phyloP scores from a whole-genome alignment of 2,888 invertebrate species.

The Stenurella melanura region DNA sequence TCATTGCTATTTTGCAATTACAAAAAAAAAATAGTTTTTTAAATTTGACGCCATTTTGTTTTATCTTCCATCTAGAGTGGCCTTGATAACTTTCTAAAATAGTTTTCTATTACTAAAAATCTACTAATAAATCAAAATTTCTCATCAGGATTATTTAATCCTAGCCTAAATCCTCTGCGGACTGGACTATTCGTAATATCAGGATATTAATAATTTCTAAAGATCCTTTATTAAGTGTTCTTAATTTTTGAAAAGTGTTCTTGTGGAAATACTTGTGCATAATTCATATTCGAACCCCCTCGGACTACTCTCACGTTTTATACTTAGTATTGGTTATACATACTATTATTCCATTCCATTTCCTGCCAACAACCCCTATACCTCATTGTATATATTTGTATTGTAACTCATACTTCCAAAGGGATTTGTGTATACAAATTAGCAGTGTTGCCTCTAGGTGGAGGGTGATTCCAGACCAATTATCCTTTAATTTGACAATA shows the following conservation, averaged over 20 bases:
- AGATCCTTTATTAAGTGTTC: too few species aligned
- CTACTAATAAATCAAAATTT: too few species aligned
- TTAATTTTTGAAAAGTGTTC: neutral
- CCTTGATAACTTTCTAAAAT: too few species aligned
- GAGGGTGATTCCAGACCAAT: conserved; percentile 47
- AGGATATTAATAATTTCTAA: too few species aligned
- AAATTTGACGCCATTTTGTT: too few species aligned
- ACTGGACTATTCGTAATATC: too few species aligned
- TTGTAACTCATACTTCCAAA: conserved; percentile 40
- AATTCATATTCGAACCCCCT: neutral
- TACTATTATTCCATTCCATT: conserved; percentile 45
- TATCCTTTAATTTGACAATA: conserved; percentile 45
- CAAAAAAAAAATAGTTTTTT: too few species aligned
- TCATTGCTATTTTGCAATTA: too few species aligned
- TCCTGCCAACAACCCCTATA: conserved; percentile 21
- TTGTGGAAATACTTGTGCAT: neutral
- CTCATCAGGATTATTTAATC: too few species aligned
- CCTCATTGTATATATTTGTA: conserved; percentile 28
- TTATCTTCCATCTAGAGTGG: too few species aligned
- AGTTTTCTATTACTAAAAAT: too few species aligned
- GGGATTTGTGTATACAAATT: conserved; percentile 45
- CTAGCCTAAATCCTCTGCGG: too few species aligned
- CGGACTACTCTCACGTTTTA: neutral
- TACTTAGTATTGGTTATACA: conserved; percentile 14
- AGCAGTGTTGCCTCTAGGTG: conserved; percentile 45